Evolutionary conservation across 2,797 vertebrate genomes (phyloP).

Genomic region (Tiaroga cobitis): DNA sequence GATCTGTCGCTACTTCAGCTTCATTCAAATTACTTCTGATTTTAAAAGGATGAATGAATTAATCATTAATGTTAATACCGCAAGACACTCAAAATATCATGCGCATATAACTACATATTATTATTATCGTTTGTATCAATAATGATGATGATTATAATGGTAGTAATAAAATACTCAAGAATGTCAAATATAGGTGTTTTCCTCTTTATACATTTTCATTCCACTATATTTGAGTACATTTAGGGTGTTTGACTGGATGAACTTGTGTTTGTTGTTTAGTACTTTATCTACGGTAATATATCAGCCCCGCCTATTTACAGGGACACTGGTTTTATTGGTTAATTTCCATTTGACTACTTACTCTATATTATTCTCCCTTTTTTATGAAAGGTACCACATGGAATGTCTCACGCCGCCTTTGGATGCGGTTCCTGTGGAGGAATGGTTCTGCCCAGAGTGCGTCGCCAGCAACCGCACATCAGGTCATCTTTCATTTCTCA

Average conservation of each 20-base stretch:
- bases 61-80: too few species aligned
- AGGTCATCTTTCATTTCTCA: constrained; percentile 64
- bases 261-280: not conserved
- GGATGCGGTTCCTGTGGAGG: constrained; percentile 91
- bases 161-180: too few species aligned
- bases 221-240: not conserved
- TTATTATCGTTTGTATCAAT: too few species aligned
- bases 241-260: not conserved
- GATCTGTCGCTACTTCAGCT: too few species aligned
- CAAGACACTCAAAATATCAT: too few species aligned
- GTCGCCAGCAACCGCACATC: constrained; percentile 71
- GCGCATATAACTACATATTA: too few species aligned
- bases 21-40: too few species aligned
- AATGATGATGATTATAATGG: too few species aligned
- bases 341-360: not conserved
- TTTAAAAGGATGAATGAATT: too few species aligned
- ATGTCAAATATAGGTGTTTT: not conserved
- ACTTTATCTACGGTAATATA: not conserved
- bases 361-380: not conserved
- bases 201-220: not conserved
- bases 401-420: constrained; percentile 96
- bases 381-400: constrained; percentile 90
- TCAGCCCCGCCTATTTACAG: not conserved
- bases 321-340: not conserved
- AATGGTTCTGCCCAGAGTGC: constrained; percentile 98